Evolutionary conservation across 2,113 vertebrate genomes (phyloP).

Genomic region (Alaudala cheleensis): DNA sequence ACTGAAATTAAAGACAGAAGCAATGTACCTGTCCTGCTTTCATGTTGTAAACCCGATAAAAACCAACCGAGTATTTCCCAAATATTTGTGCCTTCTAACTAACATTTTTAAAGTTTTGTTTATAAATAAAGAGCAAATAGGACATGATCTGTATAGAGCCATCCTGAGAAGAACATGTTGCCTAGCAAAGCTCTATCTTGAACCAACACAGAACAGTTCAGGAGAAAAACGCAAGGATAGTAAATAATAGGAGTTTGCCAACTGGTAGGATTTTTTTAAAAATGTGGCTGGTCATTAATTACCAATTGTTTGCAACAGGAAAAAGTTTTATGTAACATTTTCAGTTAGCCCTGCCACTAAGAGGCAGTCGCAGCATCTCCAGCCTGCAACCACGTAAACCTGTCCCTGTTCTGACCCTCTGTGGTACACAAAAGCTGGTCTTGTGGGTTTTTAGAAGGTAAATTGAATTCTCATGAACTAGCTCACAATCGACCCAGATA

Average conservation of each 20-base stretch:
- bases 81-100: neutral
- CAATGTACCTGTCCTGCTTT: neutral
- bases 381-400: neutral
- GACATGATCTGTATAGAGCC: neutral
- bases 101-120: neutral
- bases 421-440: neutral
- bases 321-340: neutral
- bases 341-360: neutral
- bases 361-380: neutral
- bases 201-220: neutral
- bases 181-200: neutral
- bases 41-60: neutral
- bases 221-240: neutral
- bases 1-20: neutral
- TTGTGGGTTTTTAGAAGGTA: neutral
- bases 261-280: neutral
- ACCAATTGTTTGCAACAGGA: neutral
- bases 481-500: neutral
- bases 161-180: neutral
- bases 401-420: neutral
- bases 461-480: neutral
- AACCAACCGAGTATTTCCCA: neutral
- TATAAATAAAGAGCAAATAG: neutral
- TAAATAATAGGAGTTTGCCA: neutral
- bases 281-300: neutral